These are phyloP conservation scores for Harpagifer antarcticus DNA, from an alignment of 2,797 vertebrate genomes.

Conservation along the genomic window DNA sequence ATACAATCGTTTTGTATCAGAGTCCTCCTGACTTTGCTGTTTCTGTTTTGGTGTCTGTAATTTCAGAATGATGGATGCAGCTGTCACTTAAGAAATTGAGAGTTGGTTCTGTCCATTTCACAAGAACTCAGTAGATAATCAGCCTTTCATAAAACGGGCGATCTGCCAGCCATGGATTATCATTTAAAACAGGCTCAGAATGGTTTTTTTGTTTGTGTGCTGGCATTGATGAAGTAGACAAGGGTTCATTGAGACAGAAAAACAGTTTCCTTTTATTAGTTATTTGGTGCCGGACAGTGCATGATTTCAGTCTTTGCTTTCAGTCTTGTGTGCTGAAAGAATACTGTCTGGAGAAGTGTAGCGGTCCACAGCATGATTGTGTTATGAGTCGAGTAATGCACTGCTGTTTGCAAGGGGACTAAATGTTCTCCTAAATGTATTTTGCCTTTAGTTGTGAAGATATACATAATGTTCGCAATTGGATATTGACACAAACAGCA, in stretches of 20 bases:
- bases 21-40: constrained; percentile 11
- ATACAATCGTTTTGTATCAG: background rate
- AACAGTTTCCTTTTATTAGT: constrained; percentile 22
- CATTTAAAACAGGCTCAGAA: constrained; percentile 32
- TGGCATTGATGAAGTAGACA: constrained; percentile 55
- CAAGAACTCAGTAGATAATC: constrained; percentile 60
- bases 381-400: constrained; percentile 26
- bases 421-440: background rate
- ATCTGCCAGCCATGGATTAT: constrained; percentile 48
- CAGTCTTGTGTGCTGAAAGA: constrained; percentile 22
- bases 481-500: background rate
- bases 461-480: background rate
- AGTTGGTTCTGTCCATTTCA: constrained; percentile 52
- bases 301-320: constrained; percentile 44
- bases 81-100: constrained; percentile 58
- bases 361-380: constrained; percentile 20
- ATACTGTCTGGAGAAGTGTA: constrained; percentile 24
- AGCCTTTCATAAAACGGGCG: constrained; percentile 54
- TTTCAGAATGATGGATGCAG: constrained; percentile 50
- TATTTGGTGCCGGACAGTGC: constrained; percentile 53
- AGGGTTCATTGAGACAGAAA: constrained; percentile 42
- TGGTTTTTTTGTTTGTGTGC: constrained; percentile 29
- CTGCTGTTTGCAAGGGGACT: constrained; percentile 16
- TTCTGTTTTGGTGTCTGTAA: constrained; percentile 26
- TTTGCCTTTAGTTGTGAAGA: background rate